Evolutionary conservation across 2,113 vertebrate species (phyloP).

Genomic region (Chitala chitala): DNA sequence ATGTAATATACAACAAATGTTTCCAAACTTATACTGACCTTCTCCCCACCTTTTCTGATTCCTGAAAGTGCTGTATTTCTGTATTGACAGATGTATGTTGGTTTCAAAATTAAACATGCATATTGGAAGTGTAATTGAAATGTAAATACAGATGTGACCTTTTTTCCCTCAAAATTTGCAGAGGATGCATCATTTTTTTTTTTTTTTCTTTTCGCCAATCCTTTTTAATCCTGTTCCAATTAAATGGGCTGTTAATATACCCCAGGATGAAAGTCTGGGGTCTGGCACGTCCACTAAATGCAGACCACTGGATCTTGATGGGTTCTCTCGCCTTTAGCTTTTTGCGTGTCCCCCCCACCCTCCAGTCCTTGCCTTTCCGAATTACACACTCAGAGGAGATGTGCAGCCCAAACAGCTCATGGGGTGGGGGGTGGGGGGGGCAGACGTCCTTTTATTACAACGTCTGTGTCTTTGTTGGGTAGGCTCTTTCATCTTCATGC

Average conservation of each 20-base stretch:
- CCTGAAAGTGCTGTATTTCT: too few species aligned
- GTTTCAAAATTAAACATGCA: too few species aligned
- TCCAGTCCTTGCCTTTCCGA: constrained; percentile 52
- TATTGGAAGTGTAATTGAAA: too few species aligned
- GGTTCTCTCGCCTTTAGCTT: background rate
- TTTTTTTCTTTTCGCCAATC: too few species aligned
- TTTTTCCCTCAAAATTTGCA: too few species aligned
- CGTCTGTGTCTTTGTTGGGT: constrained; percentile 37
- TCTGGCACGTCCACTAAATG: constrained; percentile 8
- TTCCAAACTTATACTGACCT: too few species aligned
- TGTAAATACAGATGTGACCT: too few species aligned
- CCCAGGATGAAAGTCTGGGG: constrained; percentile 22
- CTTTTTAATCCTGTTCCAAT: background rate
- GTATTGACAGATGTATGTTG: too few species aligned
- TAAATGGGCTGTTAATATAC: constrained; percentile 16
- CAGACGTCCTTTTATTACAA: constrained; percentile 42
- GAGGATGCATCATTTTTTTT: background rate
- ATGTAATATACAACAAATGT: too few species aligned
- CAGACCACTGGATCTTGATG: constrained; percentile 12
- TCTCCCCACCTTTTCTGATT: too few species aligned
- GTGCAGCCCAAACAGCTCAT: constrained; percentile 54
- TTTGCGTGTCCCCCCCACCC: background rate
- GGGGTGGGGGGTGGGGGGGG: too few species aligned
- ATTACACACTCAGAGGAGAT: constrained; percentile 52
- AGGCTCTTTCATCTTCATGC: constrained; percentile 36